phyloP scores from a whole-genome alignment of 2,113 vertebrate species.

The Hyaena hyaena region DNA sequence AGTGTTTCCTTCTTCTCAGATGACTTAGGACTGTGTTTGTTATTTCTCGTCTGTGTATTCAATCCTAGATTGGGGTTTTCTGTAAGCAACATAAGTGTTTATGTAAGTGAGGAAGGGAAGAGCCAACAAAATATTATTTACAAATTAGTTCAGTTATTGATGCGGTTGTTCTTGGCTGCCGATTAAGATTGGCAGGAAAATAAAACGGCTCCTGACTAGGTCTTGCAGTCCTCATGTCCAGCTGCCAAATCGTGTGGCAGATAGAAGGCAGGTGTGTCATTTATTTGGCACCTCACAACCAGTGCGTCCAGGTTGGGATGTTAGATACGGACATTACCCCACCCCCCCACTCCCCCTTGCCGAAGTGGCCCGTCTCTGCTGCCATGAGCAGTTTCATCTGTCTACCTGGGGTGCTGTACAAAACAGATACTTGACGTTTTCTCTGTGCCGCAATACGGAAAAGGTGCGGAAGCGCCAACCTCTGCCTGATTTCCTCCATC shows the following conservation, averaged over 20 bases:
- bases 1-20: conserved; percentile 21
- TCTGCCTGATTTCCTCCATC: neutral
- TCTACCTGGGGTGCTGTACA: neutral
- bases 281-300: neutral
- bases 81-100: conserved; percentile 48
- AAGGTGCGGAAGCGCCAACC: neutral
- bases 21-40: neutral
- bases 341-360: neutral
- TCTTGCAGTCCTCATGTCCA: neutral
- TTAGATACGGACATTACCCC: neutral
- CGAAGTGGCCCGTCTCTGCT: neutral
- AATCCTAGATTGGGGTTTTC: neutral
- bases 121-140: conserved; percentile 52
- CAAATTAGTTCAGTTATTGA: conserved; percentile 31
- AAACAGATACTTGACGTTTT: neutral
- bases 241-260: neutral
- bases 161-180: conserved; percentile 18
- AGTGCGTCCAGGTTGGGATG: neutral
- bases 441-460: neutral
- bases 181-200: conserved; percentile 34
- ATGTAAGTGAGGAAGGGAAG: neutral
- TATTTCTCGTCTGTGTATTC: conserved; percentile 19
- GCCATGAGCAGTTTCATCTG: neutral
- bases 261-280: neutral
- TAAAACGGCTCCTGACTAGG: conserved; percentile 3